Conservation (phyloP, 2,113 vertebrate species). For the Sardina pilchardus region DNA sequence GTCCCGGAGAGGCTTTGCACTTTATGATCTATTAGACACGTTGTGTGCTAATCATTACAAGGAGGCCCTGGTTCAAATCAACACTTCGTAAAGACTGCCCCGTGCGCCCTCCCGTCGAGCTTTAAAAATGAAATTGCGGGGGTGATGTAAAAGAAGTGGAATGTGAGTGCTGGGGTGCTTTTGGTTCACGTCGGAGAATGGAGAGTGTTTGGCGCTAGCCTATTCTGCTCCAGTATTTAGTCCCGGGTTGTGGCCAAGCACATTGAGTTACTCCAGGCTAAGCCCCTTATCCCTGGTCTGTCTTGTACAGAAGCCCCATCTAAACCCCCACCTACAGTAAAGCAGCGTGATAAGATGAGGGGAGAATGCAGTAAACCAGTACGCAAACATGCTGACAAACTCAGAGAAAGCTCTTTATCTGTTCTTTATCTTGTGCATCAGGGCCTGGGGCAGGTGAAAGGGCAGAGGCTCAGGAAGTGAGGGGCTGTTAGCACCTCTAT, state of each 20-base stretch:
- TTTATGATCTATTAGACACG: constrained; percentile 11
- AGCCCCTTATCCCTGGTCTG: background rate
- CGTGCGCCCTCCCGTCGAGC: background rate
- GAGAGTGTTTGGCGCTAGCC: background rate
- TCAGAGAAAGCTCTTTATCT: background rate
- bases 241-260: background rate
- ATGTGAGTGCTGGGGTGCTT: background rate
- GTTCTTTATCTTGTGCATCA: background rate
- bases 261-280: background rate
- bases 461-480: background rate
- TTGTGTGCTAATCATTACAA: constrained; percentile 10
- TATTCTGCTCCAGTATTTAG: background rate
- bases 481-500: background rate
- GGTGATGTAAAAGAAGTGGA: background rate
- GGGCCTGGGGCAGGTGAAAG: background rate
- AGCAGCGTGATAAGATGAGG: background rate
- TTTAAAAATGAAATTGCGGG: background rate
- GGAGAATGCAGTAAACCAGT: background rate
- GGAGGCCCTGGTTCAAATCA: constrained; percentile 1
- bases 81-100: constrained; percentile 8
- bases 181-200: background rate
- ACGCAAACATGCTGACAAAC: background rate
- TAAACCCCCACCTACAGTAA: background rate
- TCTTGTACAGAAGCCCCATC: background rate
- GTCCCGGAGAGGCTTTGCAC: background rate